Percentiles rank a stretch among this genome's conserved stretches.
phyloP scores from a whole-genome alignment of 2,113 vertebrate species.

The Mustelus asterias region DNA sequence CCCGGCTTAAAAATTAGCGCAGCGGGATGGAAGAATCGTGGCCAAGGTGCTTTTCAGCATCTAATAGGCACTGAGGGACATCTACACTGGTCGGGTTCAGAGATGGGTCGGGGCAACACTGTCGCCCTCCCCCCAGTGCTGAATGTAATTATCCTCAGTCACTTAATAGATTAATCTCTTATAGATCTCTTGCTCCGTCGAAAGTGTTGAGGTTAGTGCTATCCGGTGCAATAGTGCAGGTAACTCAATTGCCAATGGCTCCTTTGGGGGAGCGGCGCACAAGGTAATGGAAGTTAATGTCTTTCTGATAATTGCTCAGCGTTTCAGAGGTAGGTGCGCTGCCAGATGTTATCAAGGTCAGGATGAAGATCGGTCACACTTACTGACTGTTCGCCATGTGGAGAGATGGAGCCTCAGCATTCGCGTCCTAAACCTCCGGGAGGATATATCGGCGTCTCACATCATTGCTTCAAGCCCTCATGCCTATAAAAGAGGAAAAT shows the following conservation, averaged over 20 bases:
- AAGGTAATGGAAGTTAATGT: not conserved
- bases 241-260: not conserved
- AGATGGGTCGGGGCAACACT: not conserved
- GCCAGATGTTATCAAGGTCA: not conserved
- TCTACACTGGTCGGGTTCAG: not conserved
- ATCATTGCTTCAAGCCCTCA: not conserved
- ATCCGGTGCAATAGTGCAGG: not conserved
- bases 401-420: not conserved
- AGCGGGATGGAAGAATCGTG: no score
- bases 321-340: not conserved
- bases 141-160: not conserved
- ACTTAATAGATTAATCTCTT: not conserved
- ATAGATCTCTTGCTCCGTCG: not conserved
- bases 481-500: not conserved
- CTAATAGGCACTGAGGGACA: not conserved
- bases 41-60: not conserved
- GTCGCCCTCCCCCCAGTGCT: no score
- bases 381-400: slow-evolving; percentile 31
- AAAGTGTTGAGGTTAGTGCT: not conserved
- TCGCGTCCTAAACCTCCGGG: not conserved
- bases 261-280: not conserved
- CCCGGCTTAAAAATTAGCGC: not conserved
- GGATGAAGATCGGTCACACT: not conserved
- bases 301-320: not conserved
- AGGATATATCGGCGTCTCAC: not conserved